Percentiles rank a stretch among this genome's conserved stretches.
phyloP scores from a whole-genome alignment of 2,888 invertebrate genomes.

The Oscheius sp. region DNA sequence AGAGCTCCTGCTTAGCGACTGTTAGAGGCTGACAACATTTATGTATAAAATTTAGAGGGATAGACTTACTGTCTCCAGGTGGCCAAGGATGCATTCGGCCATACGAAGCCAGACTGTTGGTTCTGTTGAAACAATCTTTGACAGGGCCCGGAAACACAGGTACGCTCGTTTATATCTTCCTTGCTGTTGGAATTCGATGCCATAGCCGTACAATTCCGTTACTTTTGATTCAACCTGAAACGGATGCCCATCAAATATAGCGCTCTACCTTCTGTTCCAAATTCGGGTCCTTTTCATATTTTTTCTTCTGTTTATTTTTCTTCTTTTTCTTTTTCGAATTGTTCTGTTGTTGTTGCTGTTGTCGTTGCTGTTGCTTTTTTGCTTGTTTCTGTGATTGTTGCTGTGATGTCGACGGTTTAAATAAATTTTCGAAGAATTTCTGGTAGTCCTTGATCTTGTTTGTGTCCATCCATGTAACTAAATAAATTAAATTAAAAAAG shows the following conservation, averaged over 20 bases:
- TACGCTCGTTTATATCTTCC: background rate
- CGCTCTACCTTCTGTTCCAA: background rate
- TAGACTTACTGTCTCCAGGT: background rate
- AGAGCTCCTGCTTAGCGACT: background rate
- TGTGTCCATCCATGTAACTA: too few relatives aligned
- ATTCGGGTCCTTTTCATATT: background rate
- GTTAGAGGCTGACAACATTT: background rate
- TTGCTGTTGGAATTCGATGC: background rate
- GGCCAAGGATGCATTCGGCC: constrained; percentile 8
- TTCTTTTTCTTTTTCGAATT: background rate
- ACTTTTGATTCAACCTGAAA: constrained; percentile 1
- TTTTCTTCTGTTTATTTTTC: constrained; percentile 3
- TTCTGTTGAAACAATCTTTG: constrained; percentile 6
- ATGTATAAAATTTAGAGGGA: background rate
- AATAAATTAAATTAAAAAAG: too few relatives aligned
- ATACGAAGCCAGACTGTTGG: constrained; percentile 15
- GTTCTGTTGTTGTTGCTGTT: background rate
- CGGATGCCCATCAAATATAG: background rate
- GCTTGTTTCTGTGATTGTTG: too few relatives aligned
- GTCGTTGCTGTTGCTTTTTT: too few relatives aligned
- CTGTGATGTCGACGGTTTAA: too few relatives aligned
- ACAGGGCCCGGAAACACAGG: background rate
- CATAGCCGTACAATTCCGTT: background rate
- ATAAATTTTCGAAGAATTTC: too few relatives aligned
- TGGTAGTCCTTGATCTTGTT: too few relatives aligned